phyloP scores from a whole-genome alignment of 2,888 invertebrate species.

The Lottia scabra region DNA sequence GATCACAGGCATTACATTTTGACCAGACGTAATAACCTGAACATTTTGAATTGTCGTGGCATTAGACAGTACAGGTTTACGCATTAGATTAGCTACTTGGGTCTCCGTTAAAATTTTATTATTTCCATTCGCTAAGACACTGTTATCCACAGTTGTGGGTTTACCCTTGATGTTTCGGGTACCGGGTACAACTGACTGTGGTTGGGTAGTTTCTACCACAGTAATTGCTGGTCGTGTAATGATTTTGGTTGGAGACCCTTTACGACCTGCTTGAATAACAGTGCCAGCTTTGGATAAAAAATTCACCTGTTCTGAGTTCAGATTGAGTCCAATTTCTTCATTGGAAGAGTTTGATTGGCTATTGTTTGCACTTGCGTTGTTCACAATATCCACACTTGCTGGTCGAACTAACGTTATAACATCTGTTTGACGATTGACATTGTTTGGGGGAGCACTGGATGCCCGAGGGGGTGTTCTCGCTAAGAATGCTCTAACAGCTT shows the following conservation, averaged over 20 bases:
- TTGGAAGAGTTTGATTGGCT: constrained; percentile 19
- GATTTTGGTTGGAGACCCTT: constrained; percentile 33
- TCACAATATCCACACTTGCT: constrained; percentile 52
- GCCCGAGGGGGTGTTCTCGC: constrained; percentile 46
- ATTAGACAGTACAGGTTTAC: constrained; percentile 23
- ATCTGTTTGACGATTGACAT: constrained; percentile 21
- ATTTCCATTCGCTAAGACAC: constrained; percentile 2
- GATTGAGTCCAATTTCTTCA: constrained; percentile 28
- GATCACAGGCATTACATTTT: constrained; percentile 12
- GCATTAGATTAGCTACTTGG: constrained; percentile 18
- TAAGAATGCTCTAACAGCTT: constrained; percentile 30
- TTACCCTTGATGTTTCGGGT: not conserved
- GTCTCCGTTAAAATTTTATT: constrained; percentile 15
- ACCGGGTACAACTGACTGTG: constrained; percentile 6
- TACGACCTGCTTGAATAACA: constrained; percentile 53
- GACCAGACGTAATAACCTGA: constrained; percentile 13
- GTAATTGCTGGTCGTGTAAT: constrained; percentile 10
- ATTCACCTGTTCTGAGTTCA: constrained; percentile 45
- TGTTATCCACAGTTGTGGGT: not conserved
- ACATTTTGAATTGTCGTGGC: constrained; percentile 13
- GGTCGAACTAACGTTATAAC: constrained; percentile 47
- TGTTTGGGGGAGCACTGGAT: constrained; percentile 54
- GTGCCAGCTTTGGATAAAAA: constrained; percentile 61
- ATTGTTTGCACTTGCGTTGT: constrained; percentile 7
- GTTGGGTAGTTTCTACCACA: constrained; percentile 3